Percentiles rank a stretch among this genome's conserved stretches.
Conservation (phyloP, 2,797 vertebrate species). For the Sarcoramphus papa region DNA sequence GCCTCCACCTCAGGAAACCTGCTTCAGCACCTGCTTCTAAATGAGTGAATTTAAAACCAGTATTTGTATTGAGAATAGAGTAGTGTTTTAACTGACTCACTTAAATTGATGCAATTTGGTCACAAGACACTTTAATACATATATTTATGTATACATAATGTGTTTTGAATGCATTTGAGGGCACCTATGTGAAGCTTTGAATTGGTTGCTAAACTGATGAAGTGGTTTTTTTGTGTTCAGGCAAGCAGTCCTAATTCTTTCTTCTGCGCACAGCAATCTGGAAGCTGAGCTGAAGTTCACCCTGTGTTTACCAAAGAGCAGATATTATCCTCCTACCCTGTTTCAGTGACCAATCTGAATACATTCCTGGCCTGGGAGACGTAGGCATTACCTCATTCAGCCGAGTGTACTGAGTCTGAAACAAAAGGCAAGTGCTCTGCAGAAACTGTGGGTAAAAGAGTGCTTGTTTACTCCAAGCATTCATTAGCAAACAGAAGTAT, state of each 20-base stretch:
- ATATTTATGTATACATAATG: not conserved
- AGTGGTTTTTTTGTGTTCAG: not conserved
- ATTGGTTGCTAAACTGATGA: not conserved
- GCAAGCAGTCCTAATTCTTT: not conserved
- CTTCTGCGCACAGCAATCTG: not conserved
- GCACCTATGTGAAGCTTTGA: not conserved
- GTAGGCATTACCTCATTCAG: conserved; percentile 16
- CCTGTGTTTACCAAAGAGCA: conserved; percentile 7
- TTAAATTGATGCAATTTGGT: not conserved
- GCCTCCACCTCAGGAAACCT: not conserved
- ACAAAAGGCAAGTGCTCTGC: conserved; percentile 23
- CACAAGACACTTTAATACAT: not conserved
- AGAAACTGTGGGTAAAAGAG: not conserved
- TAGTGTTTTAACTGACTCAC: not conserved
- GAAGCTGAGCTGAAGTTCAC: conserved; percentile 13
- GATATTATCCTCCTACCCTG: not conserved
- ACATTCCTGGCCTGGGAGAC: conserved; percentile 22
- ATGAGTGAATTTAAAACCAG: not conserved
- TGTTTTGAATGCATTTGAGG: not conserved
- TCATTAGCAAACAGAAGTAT: not conserved
- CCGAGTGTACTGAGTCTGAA: not conserved
- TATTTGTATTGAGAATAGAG: not conserved
- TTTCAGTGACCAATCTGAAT: not conserved
- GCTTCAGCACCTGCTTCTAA: not conserved
- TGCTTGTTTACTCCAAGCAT: conserved; percentile 12